Base-by-base conservation (phyloP, 1,140 invertebrate genomes). In the Xylocopa sonorina region DNA sequence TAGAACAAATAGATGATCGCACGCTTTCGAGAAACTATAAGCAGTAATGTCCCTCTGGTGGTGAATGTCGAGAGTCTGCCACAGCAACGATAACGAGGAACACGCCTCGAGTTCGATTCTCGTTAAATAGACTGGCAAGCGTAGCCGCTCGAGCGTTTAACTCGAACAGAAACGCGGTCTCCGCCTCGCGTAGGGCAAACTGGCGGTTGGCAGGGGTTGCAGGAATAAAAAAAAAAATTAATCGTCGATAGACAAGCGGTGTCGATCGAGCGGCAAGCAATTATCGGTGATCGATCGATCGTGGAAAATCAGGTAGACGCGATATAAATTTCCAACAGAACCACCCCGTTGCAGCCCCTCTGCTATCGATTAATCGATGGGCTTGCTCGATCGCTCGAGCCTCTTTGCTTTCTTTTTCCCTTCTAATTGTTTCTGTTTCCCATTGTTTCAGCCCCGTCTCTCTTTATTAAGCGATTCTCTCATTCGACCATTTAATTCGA, bases 271-370 rank as follows among this genome's bases (percentile, higher is more conserved):
- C 76, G 67, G 48, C 77, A 46, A 57, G 57, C 77, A 78, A 78
- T 78, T 78, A 78, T 78, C 77, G 69, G 63, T 48, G 77, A 73
- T 78, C 75, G 75, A 78, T 71, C 32, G 51, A 29, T 57, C 43
- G 66, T 29, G 29, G 12, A 51, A 62, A 78, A 78, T 69, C 64
- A 66, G 21, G 16, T 43, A 60, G 75, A n/a, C 53, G 12, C 1
- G n/a, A n/a, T n/a, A n/a, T n/a, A n/a, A n/a, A n/a, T n/a, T n/a
- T n/a, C n/a, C n/a, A n/a, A n/a, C n/a, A n/a, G n/a, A n/a, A n/a
- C n/a, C n/a, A n/a, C n/a, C n/a, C n/a, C n/a, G 67, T 67, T 46
- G n/a, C 43, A 32, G 32, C 16, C 5, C 7, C 46, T 16, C 27
- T 18, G 7, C 7, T 55, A 68, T 68, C 63, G 73, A 57, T 68